Evolutionary conservation across 2,797 vertebrate species (phyloP), one percentile per base, ranked within the genome.

Genomic region (Chelmon rostratus): DNA sequence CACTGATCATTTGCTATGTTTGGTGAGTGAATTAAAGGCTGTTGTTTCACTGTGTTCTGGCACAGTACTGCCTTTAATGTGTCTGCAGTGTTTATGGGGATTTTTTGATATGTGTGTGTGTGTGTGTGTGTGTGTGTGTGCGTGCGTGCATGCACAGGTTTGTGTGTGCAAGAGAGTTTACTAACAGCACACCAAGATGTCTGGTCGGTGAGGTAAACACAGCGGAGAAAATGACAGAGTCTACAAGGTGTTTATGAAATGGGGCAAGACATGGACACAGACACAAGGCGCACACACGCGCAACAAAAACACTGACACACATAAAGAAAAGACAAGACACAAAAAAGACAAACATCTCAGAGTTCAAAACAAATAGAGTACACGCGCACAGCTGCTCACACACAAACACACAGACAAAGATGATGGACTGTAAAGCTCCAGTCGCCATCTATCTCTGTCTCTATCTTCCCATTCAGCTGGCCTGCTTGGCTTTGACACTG

Each of bases 181-280:
- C 94, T 89, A 93, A 95, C 93, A 91, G 91, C 87, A 86, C 84
- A 86, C 87, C 79, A 81, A 94, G 90, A 91, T 89, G 90, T 90
- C 88, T 93, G 85, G 87, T 93, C 75, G 82, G 83, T 85, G 92
- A 94, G 88, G 91, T 94, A 93, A 95, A 94, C 91, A 94, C 88
- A 78, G 88, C 62, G 64, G 89, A 92, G 93, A 92, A 95, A 96
- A 95, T 95, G 93, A 95, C 92, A 95, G 92, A 94, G 93, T 92
- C 87, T 76, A 87, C 72, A 78, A 92, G 88, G 92, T 94, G 92
- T 95, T 95, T 95, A 94, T 90, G 90, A 92, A 94, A 93, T 78
- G 80, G 88, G 80, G 84, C 89, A 86, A 86, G 80, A 88, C 83
- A 89, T 63, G 78, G 85, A 89, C 83, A 82, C 78, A 79, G 82